A percentile compares a stretch with the other conserved stretches of the same genome.
These are phyloP conservation scores for Spatulosminthurus flaviceps DNA, from an alignment of 2,888 invertebrate genomes.

Conservation along the genomic window DNA sequence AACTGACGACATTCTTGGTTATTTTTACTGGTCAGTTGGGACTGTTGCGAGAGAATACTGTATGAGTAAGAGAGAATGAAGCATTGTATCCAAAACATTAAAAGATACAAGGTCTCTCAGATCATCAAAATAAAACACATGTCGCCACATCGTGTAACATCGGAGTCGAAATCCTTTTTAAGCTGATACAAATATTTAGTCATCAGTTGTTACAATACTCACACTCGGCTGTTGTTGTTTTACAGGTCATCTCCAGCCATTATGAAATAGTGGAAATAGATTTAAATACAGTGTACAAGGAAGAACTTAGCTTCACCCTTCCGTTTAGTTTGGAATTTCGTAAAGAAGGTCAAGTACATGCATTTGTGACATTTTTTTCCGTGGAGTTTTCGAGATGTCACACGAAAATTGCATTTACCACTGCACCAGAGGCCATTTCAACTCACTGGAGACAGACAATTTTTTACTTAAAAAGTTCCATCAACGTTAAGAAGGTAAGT, in stretches of 20 bases:
- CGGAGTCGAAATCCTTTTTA: too few species aligned
- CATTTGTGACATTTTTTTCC: conserved; percentile 97
- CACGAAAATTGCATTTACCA: conserved; percentile 97
- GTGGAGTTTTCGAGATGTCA: conserved; percentile 99
- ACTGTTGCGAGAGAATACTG: too few species aligned
- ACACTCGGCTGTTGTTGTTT: background rate
- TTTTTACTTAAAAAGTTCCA: conserved; percentile 96
- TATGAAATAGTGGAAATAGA: conserved; percentile 97
- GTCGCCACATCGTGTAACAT: too few species aligned
- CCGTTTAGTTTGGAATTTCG: conserved; percentile 81
- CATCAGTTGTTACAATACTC: too few species aligned
- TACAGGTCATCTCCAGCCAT: conserved; percentile 85
- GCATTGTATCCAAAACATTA: too few species aligned
- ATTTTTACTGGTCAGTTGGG: too few species aligned
- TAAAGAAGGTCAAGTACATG: conserved; percentile 96
- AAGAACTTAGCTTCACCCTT: conserved; percentile 90
- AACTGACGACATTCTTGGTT: too few species aligned
- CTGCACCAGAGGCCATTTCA: conserved; percentile 96
- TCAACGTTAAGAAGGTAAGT: conserved; percentile 89
- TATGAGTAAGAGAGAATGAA: too few species aligned
- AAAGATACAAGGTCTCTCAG: too few species aligned
- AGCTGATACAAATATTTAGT: too few species aligned
- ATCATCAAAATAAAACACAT: too few species aligned
- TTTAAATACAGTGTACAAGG: conserved; percentile 93
- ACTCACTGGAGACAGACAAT: conserved; percentile 99